phyloP scores from a whole-genome alignment of 2,113 vertebrate species.

The Steatornis caripensis region DNA sequence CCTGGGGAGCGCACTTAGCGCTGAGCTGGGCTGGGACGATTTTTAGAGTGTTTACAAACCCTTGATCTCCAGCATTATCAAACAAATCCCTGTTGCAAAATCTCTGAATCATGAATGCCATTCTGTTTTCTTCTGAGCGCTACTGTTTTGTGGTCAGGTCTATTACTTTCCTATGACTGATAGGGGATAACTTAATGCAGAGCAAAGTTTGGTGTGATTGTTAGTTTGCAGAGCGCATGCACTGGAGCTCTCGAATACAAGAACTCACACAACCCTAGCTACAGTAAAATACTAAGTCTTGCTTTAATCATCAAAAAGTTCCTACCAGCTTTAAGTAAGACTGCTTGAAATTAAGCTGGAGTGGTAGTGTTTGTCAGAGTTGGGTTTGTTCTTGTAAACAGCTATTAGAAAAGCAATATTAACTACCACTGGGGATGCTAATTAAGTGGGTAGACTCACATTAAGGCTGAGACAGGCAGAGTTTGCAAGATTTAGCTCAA shows the following conservation, averaged over 20 bases:
- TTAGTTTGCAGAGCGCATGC: fast-evolving
- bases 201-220: not conserved
- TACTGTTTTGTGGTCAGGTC: not conserved
- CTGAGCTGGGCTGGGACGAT: not conserved
- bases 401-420: not conserved
- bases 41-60: not conserved
- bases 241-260: not conserved
- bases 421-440: not conserved
- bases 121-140: not conserved
- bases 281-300: not conserved
- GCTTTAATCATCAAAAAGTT: not conserved
- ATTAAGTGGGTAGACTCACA: not conserved
- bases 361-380: not conserved
- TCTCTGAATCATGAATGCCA: not conserved
- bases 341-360: not conserved
- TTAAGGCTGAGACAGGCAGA: not conserved
- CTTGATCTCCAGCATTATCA: not conserved
- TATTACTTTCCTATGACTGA: not conserved
- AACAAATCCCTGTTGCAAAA: not conserved
- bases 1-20: fast-evolving
- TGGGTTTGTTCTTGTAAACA: not conserved
- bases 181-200: not conserved
- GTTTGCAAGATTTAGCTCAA: not conserved
- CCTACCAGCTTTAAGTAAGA: not conserved
- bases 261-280: not conserved